Conservation (phyloP, 2,113 vertebrate species). For the Sisor rabdophorus region DNA sequence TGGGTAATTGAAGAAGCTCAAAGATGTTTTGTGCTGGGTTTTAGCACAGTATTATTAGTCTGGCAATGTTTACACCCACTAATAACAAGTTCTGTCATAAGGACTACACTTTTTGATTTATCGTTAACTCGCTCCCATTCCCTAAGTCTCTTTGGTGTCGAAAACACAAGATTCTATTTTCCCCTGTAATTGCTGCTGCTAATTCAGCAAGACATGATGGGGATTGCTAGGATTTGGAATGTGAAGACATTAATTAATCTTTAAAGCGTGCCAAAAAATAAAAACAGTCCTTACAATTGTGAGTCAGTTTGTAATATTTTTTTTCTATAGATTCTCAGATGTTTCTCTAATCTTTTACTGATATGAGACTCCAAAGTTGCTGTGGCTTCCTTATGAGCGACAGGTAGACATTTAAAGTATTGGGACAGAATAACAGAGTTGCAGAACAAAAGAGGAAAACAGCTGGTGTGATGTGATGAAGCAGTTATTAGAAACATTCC, state of each 20-base stretch:
- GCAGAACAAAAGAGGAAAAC: not conserved
- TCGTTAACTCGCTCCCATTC: constrained; percentile 59
- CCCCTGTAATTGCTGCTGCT: constrained; percentile 72
- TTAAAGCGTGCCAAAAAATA: constrained; percentile 15
- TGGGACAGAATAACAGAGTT: not conserved
- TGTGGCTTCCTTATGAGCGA: constrained; percentile 30
- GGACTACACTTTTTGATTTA: constrained; percentile 70
- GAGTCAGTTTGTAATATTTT: constrained; percentile 58
- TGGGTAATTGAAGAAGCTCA: constrained; percentile 70
- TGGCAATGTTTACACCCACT: constrained; percentile 76
- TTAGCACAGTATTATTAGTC: constrained; percentile 73
- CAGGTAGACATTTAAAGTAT: constrained; percentile 44
- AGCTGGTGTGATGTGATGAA: not conserved
- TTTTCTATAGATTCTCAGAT: constrained; percentile 44
- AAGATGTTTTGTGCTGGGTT: constrained; percentile 72
- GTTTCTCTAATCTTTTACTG: constrained; percentile 60
- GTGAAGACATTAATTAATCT: constrained; percentile 56
- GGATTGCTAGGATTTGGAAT: constrained; percentile 64
- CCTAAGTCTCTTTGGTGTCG: constrained; percentile 45
- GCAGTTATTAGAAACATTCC: not conserved
- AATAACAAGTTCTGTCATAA: constrained; percentile 74
- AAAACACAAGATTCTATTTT: constrained; percentile 73
- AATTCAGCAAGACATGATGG: constrained; percentile 74
- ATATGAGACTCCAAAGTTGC: constrained; percentile 10
- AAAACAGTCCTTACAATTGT: constrained; percentile 63